Evolutionary conservation across 1,140 invertebrate species (phyloP).

Genomic region (Microplitis mediator): DNA sequence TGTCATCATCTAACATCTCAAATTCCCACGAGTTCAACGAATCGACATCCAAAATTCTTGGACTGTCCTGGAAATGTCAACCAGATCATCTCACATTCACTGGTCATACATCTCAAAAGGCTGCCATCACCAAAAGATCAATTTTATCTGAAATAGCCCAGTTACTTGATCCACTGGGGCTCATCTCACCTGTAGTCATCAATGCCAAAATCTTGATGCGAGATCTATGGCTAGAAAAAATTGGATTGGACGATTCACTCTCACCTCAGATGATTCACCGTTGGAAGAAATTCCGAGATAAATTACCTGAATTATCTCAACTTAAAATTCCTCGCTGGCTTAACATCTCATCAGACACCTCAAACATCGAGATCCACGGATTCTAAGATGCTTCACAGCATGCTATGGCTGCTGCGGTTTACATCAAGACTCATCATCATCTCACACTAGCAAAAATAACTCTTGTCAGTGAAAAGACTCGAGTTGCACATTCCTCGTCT

Average conservation of each 20-base stretch:
- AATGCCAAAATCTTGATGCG: conserved; percentile 45
- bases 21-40: neutral
- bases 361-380: conserved; percentile 24
- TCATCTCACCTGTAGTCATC: conserved; percentile 36
- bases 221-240: neutral
- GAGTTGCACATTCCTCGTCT: conserved; percentile 42
- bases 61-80: neutral
- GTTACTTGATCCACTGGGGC: conserved; percentile 38
- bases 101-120: neutral
- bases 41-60: neutral
- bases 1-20: neutral
- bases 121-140: conserved; percentile 4
- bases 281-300: no score
- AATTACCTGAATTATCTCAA: no score
- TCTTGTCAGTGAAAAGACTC: conserved; percentile 39
- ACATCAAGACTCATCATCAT: conserved; percentile 27
- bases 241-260: no score
- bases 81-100: neutral
- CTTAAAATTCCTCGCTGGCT: no score
- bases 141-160: conserved; percentile 28
- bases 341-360: no score
- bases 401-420: neutral
- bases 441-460: conserved; percentile 4
- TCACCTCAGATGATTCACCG: no score
- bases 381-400: conserved; percentile 33